phyloP scores from a whole-genome alignment of 2,888 invertebrate species.

The Tetragnatha montana region DNA sequence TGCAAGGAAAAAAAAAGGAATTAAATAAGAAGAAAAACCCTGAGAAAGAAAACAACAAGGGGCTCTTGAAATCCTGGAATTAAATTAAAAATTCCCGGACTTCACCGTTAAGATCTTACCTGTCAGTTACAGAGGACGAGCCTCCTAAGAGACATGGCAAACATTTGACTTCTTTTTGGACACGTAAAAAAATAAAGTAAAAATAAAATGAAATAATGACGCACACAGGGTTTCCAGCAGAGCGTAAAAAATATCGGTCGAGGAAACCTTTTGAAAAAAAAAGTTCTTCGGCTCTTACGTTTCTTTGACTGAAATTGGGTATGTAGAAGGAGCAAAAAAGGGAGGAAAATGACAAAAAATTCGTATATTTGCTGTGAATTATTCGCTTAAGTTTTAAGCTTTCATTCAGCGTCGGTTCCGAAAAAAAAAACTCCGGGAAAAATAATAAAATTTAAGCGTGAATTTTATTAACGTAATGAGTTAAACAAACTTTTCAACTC shows the following conservation, averaged over 20 bases:
- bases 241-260: neutral
- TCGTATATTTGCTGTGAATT: slow-evolving; percentile 20
- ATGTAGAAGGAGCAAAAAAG: slow-evolving; percentile 1
- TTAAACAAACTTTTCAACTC: slow-evolving; percentile 33
- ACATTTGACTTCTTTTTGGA: slow-evolving; percentile 12
- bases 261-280: neutral
- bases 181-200: neutral
- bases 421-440: neutral
- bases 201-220: slow-evolving; percentile 22
- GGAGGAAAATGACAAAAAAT: slow-evolving; percentile 3
- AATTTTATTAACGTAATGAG: slow-evolving; percentile 37
- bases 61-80: neutral
- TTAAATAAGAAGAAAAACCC: neutral
- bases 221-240: neutral
- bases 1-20: neutral
- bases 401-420: neutral
- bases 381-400: slow-evolving; percentile 26
- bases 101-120: slow-evolving; percentile 5
- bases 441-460: slow-evolving; percentile 14
- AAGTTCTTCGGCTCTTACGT: neutral
- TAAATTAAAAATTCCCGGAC: slow-evolving; percentile 28
- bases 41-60: neutral
- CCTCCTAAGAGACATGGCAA: neutral
- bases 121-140: slow-evolving; percentile 28
- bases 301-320: neutral